Base-by-base conservation (phyloP, 2,113 vertebrate genomes). In the Scytalopus superciliaris region DNA sequence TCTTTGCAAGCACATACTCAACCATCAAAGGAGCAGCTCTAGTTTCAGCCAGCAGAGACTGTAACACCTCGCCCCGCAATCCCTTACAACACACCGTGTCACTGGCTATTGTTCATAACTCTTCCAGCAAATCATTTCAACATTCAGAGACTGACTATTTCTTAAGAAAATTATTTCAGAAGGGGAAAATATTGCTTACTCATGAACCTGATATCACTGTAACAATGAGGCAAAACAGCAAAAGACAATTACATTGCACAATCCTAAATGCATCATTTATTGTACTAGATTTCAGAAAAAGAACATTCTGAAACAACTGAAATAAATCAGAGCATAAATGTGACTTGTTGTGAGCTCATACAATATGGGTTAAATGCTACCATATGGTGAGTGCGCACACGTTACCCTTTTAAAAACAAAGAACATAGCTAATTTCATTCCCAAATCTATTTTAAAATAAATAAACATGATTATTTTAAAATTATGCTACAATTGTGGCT, bases 311-410 rank as follows among this genome's bases (percentile, higher is more conserved):
- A 94, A 97, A 95, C 24, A 86, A 68, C n/a, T 68, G 33, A 96
- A 94, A 97, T 94, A 93, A 97, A 97, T 97, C 97, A 97, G 42
- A 42, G 79, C 84, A 95, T 85, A 89, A 93, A 92, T 91, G 81
- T 68, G 85, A 93, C 62, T 83, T 83, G 62, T 40, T 89, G 93
- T 83, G 94, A 87, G 96, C 86, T 87, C 52, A 66, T 23, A 97
- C 91, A 93, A 90, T 87, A 93, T 33, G 94, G 96, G 97, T 97
- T 97, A 97, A 97, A 93, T 40, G 86, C 95, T 94, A 95, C 97
- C 97, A 97, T 92, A 97, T 97, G 97, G 94, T 83, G 66, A 77
- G 70, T 52, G 50, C 35, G 18, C 79, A 90, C 92, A 91, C 78
- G 25, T 64, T 96, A 47, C 83, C 84, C 92, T 93, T 92, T 73